phyloP scores from a whole-genome alignment of 1,140 invertebrate species.

The Bradysia coprophila region DNA sequence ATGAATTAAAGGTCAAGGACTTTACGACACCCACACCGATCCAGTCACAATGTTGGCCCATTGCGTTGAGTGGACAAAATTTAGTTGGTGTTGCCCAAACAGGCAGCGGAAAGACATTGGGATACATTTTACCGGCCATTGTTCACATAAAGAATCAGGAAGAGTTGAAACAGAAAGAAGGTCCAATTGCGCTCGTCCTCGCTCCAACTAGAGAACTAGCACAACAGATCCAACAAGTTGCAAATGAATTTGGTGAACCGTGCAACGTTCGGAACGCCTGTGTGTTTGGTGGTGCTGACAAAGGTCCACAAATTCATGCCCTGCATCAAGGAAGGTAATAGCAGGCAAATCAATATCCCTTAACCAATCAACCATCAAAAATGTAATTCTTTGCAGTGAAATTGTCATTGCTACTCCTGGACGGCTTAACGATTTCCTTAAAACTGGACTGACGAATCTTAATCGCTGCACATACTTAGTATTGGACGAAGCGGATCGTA shows the following conservation, averaged over 20 bases:
- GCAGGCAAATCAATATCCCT: too few relatives aligned
- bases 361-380: too few relatives aligned
- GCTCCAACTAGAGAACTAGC: slow-evolving; percentile 91
- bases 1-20: slow-evolving; percentile 38
- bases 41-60: slow-evolving; percentile 83
- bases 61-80: slow-evolving; percentile 77
- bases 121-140: slow-evolving; percentile 64
- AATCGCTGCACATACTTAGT: slow-evolving; percentile 85
- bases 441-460: slow-evolving; percentile 75
- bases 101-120: slow-evolving; percentile 76
- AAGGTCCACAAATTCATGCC: slow-evolving; percentile 69
- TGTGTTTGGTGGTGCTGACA: slow-evolving; percentile 91
- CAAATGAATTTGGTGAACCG: slow-evolving; percentile 68
- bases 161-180: slow-evolving; percentile 62
- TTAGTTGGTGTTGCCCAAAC: slow-evolving; percentile 89
- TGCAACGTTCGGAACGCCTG: slow-evolving; percentile 79
- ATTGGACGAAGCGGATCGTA: slow-evolving; percentile 94
- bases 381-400: too few relatives aligned
- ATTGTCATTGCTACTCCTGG: slow-evolving; percentile 93
- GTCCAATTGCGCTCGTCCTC: slow-evolving; percentile 77
- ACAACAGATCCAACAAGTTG: slow-evolving; percentile 90
- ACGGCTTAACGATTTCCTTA: slow-evolving; percentile 88
- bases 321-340: slow-evolving; percentile 74
- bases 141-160: slow-evolving; percentile 87
- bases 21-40: slow-evolving; percentile 75